phyloP scores from a whole-genome alignment of 1,140 invertebrate genomes.

The Nebria ingens region DNA sequence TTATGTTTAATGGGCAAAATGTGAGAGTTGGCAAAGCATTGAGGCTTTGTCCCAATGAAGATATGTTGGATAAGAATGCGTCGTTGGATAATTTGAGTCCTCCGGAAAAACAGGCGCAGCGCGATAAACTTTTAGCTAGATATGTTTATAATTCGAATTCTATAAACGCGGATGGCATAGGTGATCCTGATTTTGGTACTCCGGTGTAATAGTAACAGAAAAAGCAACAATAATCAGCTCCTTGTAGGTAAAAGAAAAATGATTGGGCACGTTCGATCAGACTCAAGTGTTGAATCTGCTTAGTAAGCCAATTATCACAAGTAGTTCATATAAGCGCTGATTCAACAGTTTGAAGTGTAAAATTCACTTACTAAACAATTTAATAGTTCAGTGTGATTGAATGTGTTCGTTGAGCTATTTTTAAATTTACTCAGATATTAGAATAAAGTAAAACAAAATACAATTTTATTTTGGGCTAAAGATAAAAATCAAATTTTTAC shows the following conservation, averaged over 20 bases:
- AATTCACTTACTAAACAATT: no score
- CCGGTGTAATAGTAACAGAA: slow-evolving; percentile 37
- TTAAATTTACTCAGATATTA: not conserved
- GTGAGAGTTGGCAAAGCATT: slow-evolving; percentile 31
- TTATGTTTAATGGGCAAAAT: slow-evolving; percentile 27
- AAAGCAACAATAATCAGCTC: no score
- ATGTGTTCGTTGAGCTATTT: slow-evolving; percentile 3
- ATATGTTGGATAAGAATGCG: slow-evolving; percentile 17
- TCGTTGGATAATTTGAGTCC: slow-evolving; percentile 15
- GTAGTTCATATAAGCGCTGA: no score
- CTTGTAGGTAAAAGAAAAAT: not conserved
- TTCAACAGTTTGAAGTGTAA: no score
- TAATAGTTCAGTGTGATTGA: not conserved
- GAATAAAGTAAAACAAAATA: not conserved
- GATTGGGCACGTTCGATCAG: no score
- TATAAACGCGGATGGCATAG: slow-evolving; percentile 39
- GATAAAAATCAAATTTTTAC: slow-evolving; percentile 1
- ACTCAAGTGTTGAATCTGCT: no score
- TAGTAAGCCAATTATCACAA: no score
- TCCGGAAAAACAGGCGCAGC: slow-evolving; percentile 22
- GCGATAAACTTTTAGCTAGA: slow-evolving; percentile 32
- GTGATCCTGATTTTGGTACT: slow-evolving; percentile 49
- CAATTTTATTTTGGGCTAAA: slow-evolving; percentile 7
- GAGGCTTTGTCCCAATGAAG: slow-evolving; percentile 30
- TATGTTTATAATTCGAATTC: slow-evolving; percentile 34